Conservation (phyloP, 2,113 vertebrate species). For the Tychaedon coryphoeus region DNA sequence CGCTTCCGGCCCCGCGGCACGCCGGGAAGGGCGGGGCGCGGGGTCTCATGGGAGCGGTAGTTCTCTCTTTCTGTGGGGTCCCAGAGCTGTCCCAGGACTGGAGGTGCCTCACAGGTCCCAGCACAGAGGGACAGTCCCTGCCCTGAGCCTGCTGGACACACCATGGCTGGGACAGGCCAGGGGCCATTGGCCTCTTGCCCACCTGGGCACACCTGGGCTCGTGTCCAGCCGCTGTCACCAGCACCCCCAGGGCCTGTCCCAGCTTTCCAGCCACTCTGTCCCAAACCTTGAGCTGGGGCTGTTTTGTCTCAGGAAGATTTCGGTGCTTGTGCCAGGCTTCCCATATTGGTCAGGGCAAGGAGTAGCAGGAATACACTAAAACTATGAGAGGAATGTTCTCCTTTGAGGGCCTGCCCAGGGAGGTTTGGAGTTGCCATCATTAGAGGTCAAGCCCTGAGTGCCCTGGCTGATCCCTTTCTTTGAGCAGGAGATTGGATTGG, state of each 20-base stretch:
- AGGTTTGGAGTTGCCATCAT: accelerated
- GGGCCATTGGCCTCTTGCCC: background rate
- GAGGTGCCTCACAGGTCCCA: too few species aligned
- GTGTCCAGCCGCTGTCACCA: background rate
- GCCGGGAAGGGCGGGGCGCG: background rate
- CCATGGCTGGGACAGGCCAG: too few species aligned
- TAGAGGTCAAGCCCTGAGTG: background rate
- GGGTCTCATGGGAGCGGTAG: background rate
- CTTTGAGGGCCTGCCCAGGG: background rate
- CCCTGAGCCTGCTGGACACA: too few species aligned
- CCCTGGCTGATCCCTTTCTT: background rate
- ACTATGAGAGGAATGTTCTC: accelerated
- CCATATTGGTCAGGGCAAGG: background rate
- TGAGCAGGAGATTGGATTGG: background rate
- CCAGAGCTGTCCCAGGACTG: too few species aligned
- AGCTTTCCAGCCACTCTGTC: background rate
- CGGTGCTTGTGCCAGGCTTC: background rate
- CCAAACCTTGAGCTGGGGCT: background rate
- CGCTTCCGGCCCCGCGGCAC: background rate
- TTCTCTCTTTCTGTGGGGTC: background rate
- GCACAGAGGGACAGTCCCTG: too few species aligned
- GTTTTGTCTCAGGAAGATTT: background rate
- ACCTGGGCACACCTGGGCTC: background rate
- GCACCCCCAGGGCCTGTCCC: background rate
- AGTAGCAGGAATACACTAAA: background rate